phyloP scores from a whole-genome alignment of 53 echinoderm and acorn worm species.

The Holothuria leucospilota region DNA sequence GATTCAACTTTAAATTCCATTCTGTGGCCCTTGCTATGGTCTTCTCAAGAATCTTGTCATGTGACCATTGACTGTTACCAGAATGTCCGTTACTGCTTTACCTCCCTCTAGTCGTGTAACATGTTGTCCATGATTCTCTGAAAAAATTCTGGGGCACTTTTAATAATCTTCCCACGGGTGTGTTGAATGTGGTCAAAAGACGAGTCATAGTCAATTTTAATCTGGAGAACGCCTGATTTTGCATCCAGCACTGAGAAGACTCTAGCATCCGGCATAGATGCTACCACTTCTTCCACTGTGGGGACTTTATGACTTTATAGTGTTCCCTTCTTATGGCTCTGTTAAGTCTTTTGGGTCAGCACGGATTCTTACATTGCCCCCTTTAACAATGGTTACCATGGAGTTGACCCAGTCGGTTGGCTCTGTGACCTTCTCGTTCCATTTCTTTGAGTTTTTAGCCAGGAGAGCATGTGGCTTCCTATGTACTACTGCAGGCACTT shows the following conservation, averaged over 20 bases:
- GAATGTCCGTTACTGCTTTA: slow-evolving; percentile 59
- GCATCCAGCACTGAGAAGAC: slow-evolving; percentile 62
- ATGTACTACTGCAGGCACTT: slow-evolving; percentile 68
- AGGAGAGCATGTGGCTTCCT: slow-evolving; percentile 62
- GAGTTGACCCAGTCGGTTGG: slow-evolving; percentile 76
- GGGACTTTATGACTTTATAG: neutral
- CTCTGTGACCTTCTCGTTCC: slow-evolving; percentile 55
- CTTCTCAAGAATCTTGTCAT: slow-evolving; percentile 53
- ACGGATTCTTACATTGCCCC: slow-evolving; percentile 55
- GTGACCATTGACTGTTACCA: slow-evolving; percentile 32
- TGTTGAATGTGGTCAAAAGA: slow-evolving; percentile 65
- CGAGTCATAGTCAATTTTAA: slow-evolving; percentile 59
- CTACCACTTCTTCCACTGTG: slow-evolving; percentile 39
- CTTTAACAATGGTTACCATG: slow-evolving; percentile 59
- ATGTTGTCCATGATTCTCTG: slow-evolving; percentile 69
- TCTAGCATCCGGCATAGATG: slow-evolving; percentile 43
- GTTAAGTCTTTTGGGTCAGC: slow-evolving; percentile 66
- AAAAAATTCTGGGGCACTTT: slow-evolving; percentile 70
- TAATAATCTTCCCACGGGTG: slow-evolving; percentile 62
- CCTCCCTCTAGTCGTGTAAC: slow-evolving; percentile 49
- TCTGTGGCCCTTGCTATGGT: too few relatives aligned
- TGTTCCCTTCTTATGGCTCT: slow-evolving; percentile 61
- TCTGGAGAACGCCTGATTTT: slow-evolving; percentile 61
- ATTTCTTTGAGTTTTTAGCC: slow-evolving; percentile 2
- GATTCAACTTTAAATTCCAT: slow-evolving; percentile 61